Conservation (phyloP, 2,888 invertebrate genomes). For the Aphodius granarius region DNA sequence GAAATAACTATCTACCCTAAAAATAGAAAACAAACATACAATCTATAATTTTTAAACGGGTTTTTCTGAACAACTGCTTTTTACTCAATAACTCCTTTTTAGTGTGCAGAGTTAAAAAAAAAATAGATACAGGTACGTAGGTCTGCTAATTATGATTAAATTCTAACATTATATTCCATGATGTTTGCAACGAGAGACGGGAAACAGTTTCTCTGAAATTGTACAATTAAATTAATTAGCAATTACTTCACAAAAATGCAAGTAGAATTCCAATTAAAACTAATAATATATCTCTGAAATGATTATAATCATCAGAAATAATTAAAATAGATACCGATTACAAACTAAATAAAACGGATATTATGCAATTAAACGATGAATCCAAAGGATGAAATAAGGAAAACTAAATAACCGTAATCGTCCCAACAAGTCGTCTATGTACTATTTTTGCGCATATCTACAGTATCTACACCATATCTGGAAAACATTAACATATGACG, state of each 20-base stretch:
- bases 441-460: not conserved
- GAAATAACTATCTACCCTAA: no score
- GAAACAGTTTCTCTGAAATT: not conserved
- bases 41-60: no score
- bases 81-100: no score
- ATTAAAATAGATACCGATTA: not conserved
- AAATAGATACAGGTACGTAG: no score
- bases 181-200: not conserved
- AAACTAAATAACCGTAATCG: not conserved
- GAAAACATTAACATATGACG: not conserved
- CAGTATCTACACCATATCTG: not conserved
- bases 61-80: not conserved
- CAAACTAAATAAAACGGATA: not conserved
- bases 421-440: not conserved
- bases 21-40: no score
- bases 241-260: not conserved
- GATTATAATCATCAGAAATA: not conserved
- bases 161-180: not conserved
- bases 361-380: not conserved
- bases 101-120: no score
- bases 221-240: not conserved
- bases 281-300: not conserved
- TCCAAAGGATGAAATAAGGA: no score
- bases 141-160: not conserved
- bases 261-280: not conserved